A percentile compares a stretch with the other conserved stretches of the same genome.
These are phyloP conservation scores for Diadophis punctatus DNA, from an alignment of 2,113 vertebrate species.

Conservation along the genomic window DNA sequence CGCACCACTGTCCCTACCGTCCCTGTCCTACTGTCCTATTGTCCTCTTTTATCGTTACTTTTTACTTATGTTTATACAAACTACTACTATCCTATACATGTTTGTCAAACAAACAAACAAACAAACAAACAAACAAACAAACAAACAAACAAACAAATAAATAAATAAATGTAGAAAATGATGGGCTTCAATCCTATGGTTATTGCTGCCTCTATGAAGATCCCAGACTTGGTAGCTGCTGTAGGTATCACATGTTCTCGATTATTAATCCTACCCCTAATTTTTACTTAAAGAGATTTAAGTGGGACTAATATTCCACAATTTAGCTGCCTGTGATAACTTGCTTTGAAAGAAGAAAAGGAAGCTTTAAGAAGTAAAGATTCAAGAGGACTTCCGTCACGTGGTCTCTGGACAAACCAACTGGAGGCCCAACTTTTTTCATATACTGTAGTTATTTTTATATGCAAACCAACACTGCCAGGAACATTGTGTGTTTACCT, in stretches of 20 bases:
- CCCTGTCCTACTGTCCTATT: no score
- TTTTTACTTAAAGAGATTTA: not conserved
- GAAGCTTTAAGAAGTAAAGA: not conserved
- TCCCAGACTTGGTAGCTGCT: not conserved
- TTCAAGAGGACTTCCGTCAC: not conserved
- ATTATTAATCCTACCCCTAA: not conserved
- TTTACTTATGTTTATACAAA: no score
- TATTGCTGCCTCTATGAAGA: not conserved
- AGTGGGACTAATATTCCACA: not conserved
- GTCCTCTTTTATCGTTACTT: no score
- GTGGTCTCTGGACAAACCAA: not conserved
- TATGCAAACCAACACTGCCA: not conserved
- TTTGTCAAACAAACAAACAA: no score
- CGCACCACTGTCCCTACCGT: no score
- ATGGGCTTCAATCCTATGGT: not conserved
- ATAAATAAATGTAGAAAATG: not conserved
- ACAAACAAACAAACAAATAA: no score
- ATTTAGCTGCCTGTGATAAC: not conserved
- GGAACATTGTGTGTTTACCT: rapidly evolving
- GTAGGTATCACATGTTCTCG: not conserved
- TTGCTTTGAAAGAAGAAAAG: not conserved
- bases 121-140: no score
- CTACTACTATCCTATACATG: no score
- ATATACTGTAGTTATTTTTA: not conserved
- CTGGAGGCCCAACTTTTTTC: not conserved